Evolutionary conservation across 2,888 invertebrate species (phyloP).

Genomic region (Steinernema scapterisci): DNA sequence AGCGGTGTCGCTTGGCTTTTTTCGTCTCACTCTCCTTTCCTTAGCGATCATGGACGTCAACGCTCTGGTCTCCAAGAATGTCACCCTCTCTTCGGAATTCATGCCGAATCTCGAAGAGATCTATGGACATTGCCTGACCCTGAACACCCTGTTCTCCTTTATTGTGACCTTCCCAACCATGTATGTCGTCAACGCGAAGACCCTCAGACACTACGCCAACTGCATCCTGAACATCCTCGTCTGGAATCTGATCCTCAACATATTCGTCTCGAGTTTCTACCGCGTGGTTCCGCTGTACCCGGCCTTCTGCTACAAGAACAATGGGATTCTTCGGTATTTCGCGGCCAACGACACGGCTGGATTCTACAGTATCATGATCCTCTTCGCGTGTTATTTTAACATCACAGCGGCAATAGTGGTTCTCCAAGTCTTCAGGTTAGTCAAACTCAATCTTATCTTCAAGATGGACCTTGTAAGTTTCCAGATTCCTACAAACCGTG

Average conservation of each 20-base stretch:
- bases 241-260: not conserved
- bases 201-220: constrained; percentile 8
- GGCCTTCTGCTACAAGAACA: constrained; percentile 10
- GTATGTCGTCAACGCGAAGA: constrained; percentile 17
- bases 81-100: not conserved
- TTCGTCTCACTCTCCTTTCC: not conserved
- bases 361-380: not conserved
- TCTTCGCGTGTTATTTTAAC: not conserved
- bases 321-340: not conserved
- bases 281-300: not conserved
- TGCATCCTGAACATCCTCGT: constrained; percentile 4
- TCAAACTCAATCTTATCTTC: not conserved
- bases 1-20: no score
- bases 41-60: not conserved
- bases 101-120: constrained; percentile 18
- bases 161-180: not conserved
- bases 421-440: not conserved
- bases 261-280: not conserved
- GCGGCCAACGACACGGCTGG: constrained; percentile 1
- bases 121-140: constrained; percentile 11
- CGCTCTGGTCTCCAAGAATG: no score
- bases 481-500: not conserved
- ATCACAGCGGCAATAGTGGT: not conserved
- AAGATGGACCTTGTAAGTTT: not conserved
- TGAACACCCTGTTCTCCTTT: not conserved